phyloP scores from a whole-genome alignment of 2,113 vertebrate genomes.

The Gallinago media region DNA sequence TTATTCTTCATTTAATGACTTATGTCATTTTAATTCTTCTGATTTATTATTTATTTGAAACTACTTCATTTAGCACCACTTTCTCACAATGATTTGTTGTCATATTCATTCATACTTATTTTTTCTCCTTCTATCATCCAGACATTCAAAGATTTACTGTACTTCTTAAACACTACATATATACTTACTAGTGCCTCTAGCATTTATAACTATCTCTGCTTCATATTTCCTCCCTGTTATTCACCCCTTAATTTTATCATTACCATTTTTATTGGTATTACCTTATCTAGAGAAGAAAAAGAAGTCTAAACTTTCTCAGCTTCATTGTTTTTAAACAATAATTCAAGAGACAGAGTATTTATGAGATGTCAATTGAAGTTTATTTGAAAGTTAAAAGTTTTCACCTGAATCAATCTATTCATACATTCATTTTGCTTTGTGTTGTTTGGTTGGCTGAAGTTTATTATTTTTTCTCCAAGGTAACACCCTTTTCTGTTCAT shows the following conservation, averaged over 20 bases:
- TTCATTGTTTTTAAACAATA: not conserved
- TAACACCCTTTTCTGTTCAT: rapidly evolving
- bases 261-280: not conserved
- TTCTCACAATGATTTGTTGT: not conserved
- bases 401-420: not conserved
- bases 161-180: not conserved
- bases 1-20: not conserved
- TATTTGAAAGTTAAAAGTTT: not conserved
- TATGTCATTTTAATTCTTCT: not conserved
- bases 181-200: not conserved
- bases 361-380: not conserved
- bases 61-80: not conserved
- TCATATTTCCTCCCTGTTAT: not conserved
- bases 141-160: not conserved
- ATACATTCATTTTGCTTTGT: not conserved
- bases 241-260: not conserved
- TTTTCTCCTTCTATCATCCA: not conserved
- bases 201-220: not conserved
- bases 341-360: not conserved
- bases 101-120: not conserved
- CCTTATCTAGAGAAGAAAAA: not conserved
- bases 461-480: not conserved
- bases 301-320: not conserved
- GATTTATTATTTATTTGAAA: not conserved
- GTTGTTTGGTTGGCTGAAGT: not conserved